Percentiles rank a stretch among this genome's conserved stretches.
Conservation (phyloP, 2,797 vertebrate species). For the Lagocephalus sceleratus region DNA sequence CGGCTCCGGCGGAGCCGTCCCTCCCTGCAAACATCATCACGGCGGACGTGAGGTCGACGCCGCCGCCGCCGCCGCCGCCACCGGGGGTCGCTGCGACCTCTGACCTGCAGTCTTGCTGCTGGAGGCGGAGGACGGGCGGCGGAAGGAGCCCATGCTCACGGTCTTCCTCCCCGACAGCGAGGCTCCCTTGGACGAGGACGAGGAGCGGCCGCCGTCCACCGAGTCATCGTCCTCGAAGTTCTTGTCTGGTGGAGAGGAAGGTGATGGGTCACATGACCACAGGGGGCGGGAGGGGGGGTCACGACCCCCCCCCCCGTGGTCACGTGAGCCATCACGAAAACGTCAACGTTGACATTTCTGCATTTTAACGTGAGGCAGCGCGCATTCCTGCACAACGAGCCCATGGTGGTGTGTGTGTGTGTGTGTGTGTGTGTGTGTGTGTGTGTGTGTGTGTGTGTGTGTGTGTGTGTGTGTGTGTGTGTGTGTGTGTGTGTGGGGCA, state of each 20-base stretch:
- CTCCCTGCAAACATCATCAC: constrained; percentile 61
- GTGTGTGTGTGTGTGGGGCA: no score
- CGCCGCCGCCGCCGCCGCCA: no score
- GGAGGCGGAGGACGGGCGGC: constrained; percentile 82
- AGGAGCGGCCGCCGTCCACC: constrained; percentile 89
- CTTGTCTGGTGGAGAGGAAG: constrained; percentile 79
- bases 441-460: no score
- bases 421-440: no score
- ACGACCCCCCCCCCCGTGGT: no score
- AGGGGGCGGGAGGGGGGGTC: no score
- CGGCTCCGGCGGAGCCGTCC: constrained; percentile 88
- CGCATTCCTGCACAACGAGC: constrained; percentile 33
- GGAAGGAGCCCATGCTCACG: constrained; percentile 74
- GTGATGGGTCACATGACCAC: constrained; percentile 7
- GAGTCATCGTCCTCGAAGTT: constrained; percentile 95
- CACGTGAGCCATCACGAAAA: no score
- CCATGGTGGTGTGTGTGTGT: no score
- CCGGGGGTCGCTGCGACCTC: no score
- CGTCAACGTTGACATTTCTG: constrained; percentile 11
- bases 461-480: no score
- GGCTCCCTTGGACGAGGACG: constrained; percentile 84
- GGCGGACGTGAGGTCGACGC: no score
- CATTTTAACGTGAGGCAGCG: constrained; percentile 9
- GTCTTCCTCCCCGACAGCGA: constrained; percentile 64
- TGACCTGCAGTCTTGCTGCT: constrained; percentile 88